phyloP scores from a whole-genome alignment of 2,888 invertebrate genomes.

The Athalia rosae region DNA sequence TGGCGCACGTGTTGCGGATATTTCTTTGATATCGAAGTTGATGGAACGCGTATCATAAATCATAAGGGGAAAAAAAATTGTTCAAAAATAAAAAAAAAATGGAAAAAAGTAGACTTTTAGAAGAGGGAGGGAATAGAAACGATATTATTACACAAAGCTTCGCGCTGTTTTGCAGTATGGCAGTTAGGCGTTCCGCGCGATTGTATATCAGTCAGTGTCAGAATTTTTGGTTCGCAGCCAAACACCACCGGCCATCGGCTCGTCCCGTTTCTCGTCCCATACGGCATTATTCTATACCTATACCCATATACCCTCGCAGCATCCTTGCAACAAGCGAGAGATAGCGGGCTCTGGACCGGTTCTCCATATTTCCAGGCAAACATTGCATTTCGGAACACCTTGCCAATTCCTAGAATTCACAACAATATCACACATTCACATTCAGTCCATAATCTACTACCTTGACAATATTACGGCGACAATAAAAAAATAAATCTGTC shows the following conservation, averaged over 20 bases:
- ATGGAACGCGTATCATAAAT: constrained; percentile 12
- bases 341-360: constrained; percentile 22
- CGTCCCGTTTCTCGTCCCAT: neutral
- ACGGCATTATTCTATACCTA: neutral
- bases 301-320: no score
- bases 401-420: constrained; percentile 25
- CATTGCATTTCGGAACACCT: constrained; percentile 22
- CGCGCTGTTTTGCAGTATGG: constrained; percentile 5
- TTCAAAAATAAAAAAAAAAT: neutral
- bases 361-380: constrained; percentile 37
- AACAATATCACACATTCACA: neutral
- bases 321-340: no score
- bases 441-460: no score
- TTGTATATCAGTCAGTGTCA: constrained; percentile 47
- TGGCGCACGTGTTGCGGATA: neutral
- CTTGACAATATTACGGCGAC: neutral
- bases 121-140: neutral
- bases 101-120: neutral
- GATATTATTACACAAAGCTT: constrained; percentile 35
- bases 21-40: constrained; percentile 33
- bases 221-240: constrained; percentile 43
- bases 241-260: constrained; percentile 32
- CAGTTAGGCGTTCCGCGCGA: constrained; percentile 46
- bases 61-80: neutral
- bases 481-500: neutral